Base-by-base conservation (phyloP, 2,797 vertebrate genomes). In the Alauda arvensis region DNA sequence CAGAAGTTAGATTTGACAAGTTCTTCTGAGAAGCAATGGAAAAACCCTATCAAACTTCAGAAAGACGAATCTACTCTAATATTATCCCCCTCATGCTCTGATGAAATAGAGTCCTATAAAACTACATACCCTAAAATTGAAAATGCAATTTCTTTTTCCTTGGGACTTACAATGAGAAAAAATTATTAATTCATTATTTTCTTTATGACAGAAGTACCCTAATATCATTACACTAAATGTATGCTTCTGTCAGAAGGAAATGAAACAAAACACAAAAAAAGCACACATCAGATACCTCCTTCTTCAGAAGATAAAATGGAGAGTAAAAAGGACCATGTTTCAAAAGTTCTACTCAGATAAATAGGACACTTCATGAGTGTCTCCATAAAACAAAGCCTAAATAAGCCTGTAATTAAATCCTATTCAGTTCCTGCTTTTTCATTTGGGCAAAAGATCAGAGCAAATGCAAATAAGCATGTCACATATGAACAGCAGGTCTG, bases 371-470 rank as follows among this genome's bases (percentile, higher is more conserved):
- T 49, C 39, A 65, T 49, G 63, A 76, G 48, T 83, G 39, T 21
- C 55, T 88, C 80, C 60, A 68, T 57, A 83, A 91, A 93, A 91
- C 31, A 87, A 85, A 87, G 55, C 34, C 84, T 72, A 84, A 89
- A 90, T 83, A 77, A 83, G 53, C 25, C 51, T 10, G 0, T 74
- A 94, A 95, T 92, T 88, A 92, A 92, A 94, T 62, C 66, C 55
- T 62, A 69, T 87, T 77, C 75, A 46, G 77, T 81, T 90, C 59
- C 48, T 85, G 74, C 53, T 92, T 90, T 93, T 86, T 85, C 5
- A 70, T 72, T 92, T 93, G 85, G 90, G 92, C 92, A 93, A 89
- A 92, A 94, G 92, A 94, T 96, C 92, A 96, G 83, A 95, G 92
- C 24, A 77, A 92, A 94, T 62, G 69, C 52, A 93, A 94, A 75